A percentile compares a stretch with the other conserved stretches of the same genome.
Conservation (phyloP, 1,140 invertebrate genomes). For the Drosophila nasuta region DNA sequence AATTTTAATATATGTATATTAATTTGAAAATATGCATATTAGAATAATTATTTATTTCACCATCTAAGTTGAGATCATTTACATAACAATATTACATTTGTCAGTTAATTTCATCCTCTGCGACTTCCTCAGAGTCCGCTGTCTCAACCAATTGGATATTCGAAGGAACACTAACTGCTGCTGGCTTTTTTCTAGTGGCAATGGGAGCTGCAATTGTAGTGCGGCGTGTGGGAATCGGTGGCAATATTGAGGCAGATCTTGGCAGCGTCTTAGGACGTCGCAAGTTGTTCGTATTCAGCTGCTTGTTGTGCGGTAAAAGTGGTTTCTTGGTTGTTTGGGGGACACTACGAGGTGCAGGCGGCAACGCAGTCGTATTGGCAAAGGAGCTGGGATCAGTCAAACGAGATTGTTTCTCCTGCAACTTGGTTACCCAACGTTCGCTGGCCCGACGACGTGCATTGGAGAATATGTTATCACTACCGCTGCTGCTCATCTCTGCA, state of each 20-base stretch:
- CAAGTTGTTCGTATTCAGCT: background rate
- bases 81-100: background rate
- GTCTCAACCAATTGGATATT: background rate
- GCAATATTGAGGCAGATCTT: background rate
- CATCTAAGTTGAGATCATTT: no score
- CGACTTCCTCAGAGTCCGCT: background rate
- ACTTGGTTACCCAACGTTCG: slow-evolving; percentile 65
- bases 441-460: slow-evolving; percentile 69
- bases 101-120: slow-evolving; percentile 8
- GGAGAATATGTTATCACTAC: slow-evolving; percentile 32
- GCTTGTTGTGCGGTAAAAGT: background rate
- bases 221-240: no score
- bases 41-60: no score
- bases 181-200: background rate
- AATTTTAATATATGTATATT: no score
- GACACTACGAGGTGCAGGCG: background rate
- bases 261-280: background rate
- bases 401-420: slow-evolving; percentile 42
- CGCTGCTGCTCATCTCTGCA: background rate
- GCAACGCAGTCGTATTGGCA: background rate
- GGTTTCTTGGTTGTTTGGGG: background rate
- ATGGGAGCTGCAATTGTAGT: background rate
- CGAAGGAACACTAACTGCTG: no score
- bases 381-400: slow-evolving; percentile 2
- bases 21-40: no score